These are phyloP conservation scores for Sisyra terminalis DNA, from an alignment of 2,888 invertebrate genomes.

Conservation along the genomic window DNA sequence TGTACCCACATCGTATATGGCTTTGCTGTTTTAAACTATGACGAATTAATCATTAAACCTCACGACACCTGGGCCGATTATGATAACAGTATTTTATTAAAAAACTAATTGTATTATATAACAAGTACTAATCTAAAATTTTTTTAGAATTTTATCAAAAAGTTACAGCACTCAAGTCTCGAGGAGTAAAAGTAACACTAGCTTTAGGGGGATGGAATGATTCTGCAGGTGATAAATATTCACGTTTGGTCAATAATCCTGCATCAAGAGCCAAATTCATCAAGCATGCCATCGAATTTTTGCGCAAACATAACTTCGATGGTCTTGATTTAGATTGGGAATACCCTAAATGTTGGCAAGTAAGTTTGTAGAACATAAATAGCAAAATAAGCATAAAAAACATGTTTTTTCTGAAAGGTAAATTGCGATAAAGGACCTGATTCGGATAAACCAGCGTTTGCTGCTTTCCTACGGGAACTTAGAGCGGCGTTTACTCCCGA, in stretches of 20 bases:
- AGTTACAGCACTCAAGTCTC: conserved; percentile 59
- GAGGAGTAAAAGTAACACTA: conserved; percentile 69
- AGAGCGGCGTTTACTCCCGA: conserved; percentile 46
- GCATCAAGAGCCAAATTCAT: conserved; percentile 57
- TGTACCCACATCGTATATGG: conserved; percentile 91
- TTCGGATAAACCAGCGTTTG: conserved; percentile 69
- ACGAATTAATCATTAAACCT: conserved; percentile 59
- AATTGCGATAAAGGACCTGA: conserved; percentile 72
- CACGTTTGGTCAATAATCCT: conserved; percentile 62
- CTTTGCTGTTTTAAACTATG: conserved; percentile 78
- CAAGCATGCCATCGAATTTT: conserved; percentile 53
- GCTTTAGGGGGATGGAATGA: conserved; percentile 95
- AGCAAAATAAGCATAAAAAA: too few relatives aligned
- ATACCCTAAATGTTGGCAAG: conserved; percentile 83
- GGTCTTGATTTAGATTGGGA: conserved; percentile 95
- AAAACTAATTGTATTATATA: too few relatives aligned
- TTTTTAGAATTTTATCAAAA: conserved; percentile 64
- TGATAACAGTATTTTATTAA: conserved; percentile 75
- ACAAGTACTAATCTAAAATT: too few relatives aligned
- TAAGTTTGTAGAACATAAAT: conserved; percentile 17
- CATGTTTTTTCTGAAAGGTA: conserved; percentile 32
- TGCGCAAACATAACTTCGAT: conserved; percentile 70
- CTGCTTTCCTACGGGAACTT: conserved; percentile 55
- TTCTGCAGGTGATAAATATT: conserved; percentile 80
- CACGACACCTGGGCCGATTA: conserved; percentile 85